Evolutionary conservation across 2,113 vertebrate genomes (phyloP).

Genomic region (Chiloscyllium plagiosum): DNA sequence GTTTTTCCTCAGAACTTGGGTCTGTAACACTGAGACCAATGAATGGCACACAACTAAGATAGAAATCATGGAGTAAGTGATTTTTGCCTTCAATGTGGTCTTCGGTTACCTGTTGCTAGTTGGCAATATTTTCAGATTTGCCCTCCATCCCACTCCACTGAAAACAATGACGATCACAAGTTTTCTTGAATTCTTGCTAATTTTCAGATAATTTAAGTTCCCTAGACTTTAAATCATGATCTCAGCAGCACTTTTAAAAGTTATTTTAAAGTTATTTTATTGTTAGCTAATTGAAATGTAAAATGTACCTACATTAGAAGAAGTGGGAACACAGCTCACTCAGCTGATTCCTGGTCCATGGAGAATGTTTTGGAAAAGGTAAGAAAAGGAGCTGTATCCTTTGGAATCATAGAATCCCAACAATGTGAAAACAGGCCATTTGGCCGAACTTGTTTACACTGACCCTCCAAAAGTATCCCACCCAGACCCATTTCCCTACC

Average conservation of each 20-base stretch:
- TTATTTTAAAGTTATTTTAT: background rate
- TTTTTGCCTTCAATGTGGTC: background rate
- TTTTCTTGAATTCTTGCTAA: background rate
- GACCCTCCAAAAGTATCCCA: too few species aligned
- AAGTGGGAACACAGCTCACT: too few species aligned
- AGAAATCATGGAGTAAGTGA: background rate
- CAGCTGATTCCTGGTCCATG: too few species aligned
- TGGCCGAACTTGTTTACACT: too few species aligned
- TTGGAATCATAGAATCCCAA: too few species aligned
- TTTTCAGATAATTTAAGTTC: background rate
- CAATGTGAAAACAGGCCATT: too few species aligned
- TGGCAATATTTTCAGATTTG: background rate
- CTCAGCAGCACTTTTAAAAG: background rate
- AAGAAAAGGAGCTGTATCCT: too few species aligned
- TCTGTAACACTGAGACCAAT: background rate
- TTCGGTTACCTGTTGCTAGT: background rate
- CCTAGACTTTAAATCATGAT: background rate
- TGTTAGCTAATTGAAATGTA: background rate
- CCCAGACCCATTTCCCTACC: too few species aligned
- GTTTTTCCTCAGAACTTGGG: background rate
- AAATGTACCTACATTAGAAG: too few species aligned
- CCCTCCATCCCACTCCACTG: background rate
- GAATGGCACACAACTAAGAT: background rate
- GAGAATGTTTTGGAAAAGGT: too few species aligned
- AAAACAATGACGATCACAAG: background rate